A percentile compares a stretch with the other conserved stretches of the same genome.
phyloP scores from a whole-genome alignment of 2,888 invertebrate genomes.

The Drosophila kambysellisi region DNA sequence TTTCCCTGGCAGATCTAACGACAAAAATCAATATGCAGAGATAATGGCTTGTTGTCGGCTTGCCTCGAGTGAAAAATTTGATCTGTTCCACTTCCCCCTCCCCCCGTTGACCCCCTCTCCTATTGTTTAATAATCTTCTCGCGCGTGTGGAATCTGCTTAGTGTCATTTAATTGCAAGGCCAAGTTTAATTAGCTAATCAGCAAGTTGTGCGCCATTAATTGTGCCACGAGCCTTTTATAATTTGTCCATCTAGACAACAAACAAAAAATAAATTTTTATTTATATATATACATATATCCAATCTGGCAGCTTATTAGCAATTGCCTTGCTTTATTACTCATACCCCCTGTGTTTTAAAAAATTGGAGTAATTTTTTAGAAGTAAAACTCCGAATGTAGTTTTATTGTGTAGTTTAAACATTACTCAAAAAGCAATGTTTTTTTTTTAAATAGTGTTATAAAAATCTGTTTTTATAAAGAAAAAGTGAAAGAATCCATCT shows the following conservation, averaged over 20 bases:
- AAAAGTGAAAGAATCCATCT: background rate
- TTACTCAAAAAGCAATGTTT: too few relatives aligned
- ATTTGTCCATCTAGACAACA: constrained; percentile 15
- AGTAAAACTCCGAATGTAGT: too few relatives aligned
- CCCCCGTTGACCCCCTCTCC: background rate
- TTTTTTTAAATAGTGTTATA: too few relatives aligned
- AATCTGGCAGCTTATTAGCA: constrained; percentile 3
- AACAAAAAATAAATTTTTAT: background rate
- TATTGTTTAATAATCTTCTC: background rate
- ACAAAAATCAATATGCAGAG: constrained; percentile 49
- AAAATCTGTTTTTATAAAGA: too few relatives aligned
- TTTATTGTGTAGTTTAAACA: too few relatives aligned
- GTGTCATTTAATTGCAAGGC: constrained; percentile 44
- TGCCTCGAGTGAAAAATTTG: constrained; percentile 18
- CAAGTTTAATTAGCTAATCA: constrained; percentile 65
- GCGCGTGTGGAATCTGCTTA: constrained; percentile 58
- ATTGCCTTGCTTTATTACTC: background rate
- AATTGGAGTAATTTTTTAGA: too few relatives aligned
- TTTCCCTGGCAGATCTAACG: constrained; percentile 33
- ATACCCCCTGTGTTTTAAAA: too few relatives aligned
- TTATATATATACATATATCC: background rate
- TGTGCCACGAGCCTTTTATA: constrained; percentile 30
- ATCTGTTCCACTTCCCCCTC: background rate
- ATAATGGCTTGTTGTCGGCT: constrained; percentile 43
- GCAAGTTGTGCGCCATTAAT: constrained; percentile 67